Evolutionary conservation across 2,797 vertebrate species (phyloP).

Genomic region (Sphaeramia orbicularis): DNA sequence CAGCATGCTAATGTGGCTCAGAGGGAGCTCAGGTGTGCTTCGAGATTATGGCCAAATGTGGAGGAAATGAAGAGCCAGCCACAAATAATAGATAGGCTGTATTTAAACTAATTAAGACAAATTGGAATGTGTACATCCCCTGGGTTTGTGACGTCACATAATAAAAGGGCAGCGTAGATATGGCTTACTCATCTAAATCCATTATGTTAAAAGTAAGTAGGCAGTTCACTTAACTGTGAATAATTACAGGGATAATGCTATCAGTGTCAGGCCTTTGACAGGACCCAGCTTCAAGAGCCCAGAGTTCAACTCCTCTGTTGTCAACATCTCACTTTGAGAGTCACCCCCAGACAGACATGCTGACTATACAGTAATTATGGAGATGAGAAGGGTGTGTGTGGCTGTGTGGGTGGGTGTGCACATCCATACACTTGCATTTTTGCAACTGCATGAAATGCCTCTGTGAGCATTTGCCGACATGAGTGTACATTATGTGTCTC

Average conservation of each 20-base stretch:
- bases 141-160: slow-evolving; percentile 31
- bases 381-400: slow-evolving; percentile 65
- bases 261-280: slow-evolving; percentile 81
- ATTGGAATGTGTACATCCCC: slow-evolving; percentile 27
- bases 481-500: slow-evolving; percentile 4
- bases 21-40: slow-evolving; percentile 54
- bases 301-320: slow-evolving; percentile 74
- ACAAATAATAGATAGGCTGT: slow-evolving; percentile 41
- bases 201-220: slow-evolving; percentile 75
- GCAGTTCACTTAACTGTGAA: slow-evolving; percentile 79
- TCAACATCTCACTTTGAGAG: slow-evolving; percentile 81
- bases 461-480: slow-evolving; percentile 1
- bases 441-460: slow-evolving; percentile 18
- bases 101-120: slow-evolving; percentile 54
- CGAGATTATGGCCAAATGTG: slow-evolving; percentile 41
- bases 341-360: slow-evolving; percentile 76
- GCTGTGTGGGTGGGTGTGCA: slow-evolving; percentile 16
- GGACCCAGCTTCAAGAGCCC: slow-evolving; percentile 56
- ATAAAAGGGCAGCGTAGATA: slow-evolving; percentile 41
- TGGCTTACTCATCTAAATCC: slow-evolving; percentile 60
- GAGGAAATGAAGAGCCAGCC: slow-evolving; percentile 34
- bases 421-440: slow-evolving; percentile 29
- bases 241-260: slow-evolving; percentile 82
- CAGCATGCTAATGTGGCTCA: slow-evolving; percentile 55
- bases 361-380: slow-evolving; percentile 83